phyloP scores from a whole-genome alignment of 2,113 vertebrate species.

The Eublepharis macularius region DNA sequence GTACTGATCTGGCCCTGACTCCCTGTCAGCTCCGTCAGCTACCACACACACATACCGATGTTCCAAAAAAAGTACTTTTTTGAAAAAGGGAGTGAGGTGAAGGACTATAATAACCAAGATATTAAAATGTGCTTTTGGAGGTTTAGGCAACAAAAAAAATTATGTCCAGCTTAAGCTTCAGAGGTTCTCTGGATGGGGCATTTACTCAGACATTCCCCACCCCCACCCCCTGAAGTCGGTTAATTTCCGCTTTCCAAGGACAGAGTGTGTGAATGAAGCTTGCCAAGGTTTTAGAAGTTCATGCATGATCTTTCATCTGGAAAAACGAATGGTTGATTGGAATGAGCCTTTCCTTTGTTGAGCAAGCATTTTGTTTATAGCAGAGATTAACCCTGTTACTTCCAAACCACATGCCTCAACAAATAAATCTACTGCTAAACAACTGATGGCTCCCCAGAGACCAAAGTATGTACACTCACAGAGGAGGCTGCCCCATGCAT shows the following conservation, averaged over 20 bases:
- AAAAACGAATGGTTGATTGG: neutral
- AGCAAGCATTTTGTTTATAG: too few species aligned
- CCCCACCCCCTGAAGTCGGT: neutral
- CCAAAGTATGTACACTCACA: neutral
- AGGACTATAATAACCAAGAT: neutral
- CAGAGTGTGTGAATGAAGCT: neutral
- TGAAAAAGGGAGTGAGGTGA: neutral
- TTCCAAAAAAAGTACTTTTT: neutral
- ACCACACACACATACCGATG: neutral
- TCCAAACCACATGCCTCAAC: too few species aligned
- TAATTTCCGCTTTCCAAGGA: neutral
- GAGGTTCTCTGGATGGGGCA: neutral
- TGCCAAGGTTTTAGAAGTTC: neutral
- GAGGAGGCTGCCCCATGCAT: neutral
- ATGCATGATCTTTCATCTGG: neutral
- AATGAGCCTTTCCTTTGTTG: neutral
- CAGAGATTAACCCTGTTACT: neutral
- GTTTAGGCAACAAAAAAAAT: neutral
- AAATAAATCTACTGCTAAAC: neutral
- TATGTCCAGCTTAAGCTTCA: neutral
- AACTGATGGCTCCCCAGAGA: neutral
- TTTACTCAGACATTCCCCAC: neutral
- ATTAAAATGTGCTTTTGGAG: neutral
- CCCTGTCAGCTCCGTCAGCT: too few species aligned
- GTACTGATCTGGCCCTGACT: too few species aligned